Evolutionary conservation across 2,888 invertebrate species (phyloP).

Genomic region (Himalopsyche kuldschensis): DNA sequence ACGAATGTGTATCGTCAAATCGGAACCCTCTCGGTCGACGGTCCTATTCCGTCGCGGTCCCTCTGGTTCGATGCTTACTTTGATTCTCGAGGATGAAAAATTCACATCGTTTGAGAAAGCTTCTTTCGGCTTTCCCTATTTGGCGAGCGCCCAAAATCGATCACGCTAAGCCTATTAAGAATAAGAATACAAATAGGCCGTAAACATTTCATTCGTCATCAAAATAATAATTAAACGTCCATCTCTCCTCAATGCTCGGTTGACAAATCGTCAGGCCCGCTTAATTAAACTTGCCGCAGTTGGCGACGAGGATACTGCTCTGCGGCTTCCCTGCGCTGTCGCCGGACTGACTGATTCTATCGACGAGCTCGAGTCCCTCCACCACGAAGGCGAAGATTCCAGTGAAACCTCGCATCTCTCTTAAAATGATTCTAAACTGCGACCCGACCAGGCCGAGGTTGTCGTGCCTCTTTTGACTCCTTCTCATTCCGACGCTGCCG

Average conservation of each 20-base stretch:
- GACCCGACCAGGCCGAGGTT: conserved; percentile 82
- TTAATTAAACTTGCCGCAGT: conserved; percentile 72
- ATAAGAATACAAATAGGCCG: background rate
- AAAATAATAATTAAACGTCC: background rate
- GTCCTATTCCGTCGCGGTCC: background rate
- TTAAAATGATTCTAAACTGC: conserved; percentile 78
- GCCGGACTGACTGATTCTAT: conserved; percentile 75
- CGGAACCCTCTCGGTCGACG: background rate
- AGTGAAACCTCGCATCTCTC: conserved; percentile 81
- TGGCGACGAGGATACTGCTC: conserved; percentile 71
- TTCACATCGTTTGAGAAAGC: background rate
- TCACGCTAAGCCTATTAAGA: background rate
- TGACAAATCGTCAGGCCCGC: background rate
- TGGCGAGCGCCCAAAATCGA: background rate
- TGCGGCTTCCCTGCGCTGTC: conserved; percentile 79
- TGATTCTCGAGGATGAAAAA: background rate
- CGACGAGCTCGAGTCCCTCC: conserved; percentile 77
- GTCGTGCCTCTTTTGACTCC: conserved; percentile 79
- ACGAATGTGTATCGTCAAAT: background rate
- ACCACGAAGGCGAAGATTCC: conserved; percentile 81
- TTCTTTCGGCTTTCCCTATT: background rate
- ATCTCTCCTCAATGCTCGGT: background rate
- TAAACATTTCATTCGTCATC: background rate
- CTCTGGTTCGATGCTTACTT: background rate
- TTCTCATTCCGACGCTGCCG: conserved; percentile 80